Evolutionary conservation across 1,140 invertebrate species (phyloP), one percentile per base, ranked within the genome.

Genomic region (Paracyclopina nana): DNA sequence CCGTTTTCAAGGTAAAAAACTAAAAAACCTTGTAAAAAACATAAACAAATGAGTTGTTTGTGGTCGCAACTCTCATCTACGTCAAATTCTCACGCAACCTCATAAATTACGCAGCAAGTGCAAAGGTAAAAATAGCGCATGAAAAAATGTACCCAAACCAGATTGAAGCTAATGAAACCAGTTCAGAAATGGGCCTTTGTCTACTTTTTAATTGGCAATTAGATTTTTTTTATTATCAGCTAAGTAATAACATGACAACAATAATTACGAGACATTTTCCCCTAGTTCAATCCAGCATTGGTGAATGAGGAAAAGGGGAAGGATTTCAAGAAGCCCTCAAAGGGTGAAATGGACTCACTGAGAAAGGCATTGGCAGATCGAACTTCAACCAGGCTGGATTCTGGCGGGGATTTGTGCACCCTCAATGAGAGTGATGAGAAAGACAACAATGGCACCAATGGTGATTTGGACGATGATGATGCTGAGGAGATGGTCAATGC

Each of bases 261-360:
- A 38, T 38, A 20, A n/a, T n/a, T 38, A n/a, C 34, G 14, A n/a
- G 14, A 5, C 34, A 20, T 20, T 20, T 38, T 38, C 34, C n/a
- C 34, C 34, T 38, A 38, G 34, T 16, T 38, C 34, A 20, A 38
- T n/a, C 34, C 34, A 20, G n/a, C n/a, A 38, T n/a, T 16, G 20
- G 34, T n/a, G 34, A 38, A n/a, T n/a, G 20, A 8, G 34, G 20
- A 38, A 20, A 38, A 20, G n/a, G 14, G 14, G n/a, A 38, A 38
- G n/a, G 34, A n/a, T n/a, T 16, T 38, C 34, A 38, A 38, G 34
- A 38, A 38, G 34, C 34, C 34, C 34, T 38, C 34, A n/a, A 38
- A 38, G 34, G n/a, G n/a, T 38, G n/a, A 38, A 38, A 20, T 38
- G n/a, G 14, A 16, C 34, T 38, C 34, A 16, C n/a, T 16, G 20